Evolutionary conservation across 2,797 vertebrate genomes (phyloP), one percentile per base, ranked within the genome.

Genomic region (Champsocephalus gunnari): DNA sequence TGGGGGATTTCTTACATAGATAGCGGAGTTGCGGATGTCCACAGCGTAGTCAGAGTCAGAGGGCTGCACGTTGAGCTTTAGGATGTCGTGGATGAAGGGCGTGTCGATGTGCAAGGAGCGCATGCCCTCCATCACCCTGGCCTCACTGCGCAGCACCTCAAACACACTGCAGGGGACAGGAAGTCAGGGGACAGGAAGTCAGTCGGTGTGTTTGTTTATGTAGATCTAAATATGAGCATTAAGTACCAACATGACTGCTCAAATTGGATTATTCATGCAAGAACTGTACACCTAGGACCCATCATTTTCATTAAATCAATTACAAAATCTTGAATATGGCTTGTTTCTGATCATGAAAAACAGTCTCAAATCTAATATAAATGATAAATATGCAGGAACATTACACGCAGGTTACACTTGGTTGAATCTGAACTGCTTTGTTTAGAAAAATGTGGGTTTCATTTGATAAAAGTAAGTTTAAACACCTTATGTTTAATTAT

Each of bases 101-200:
- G 96, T 96, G 82, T 98, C 97, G 48, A 99, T 96, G 2, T 94
- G 97, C 61, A 99, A 88, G n/a, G 95, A 97, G 53, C 97, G 96
- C 57, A 99, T 92, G 3, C 98, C 98, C 77, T 99, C 98, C 98
- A 99, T 98, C 34, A 99, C 97, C 0, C 94, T 94, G 6, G 97
- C 97, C 91, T 99, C 98, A 54, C 95, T 97, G 80, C 98, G 96
- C 77, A 99, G 92, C 34, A 96, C 83, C 59, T 99, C 98, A 16
- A 98, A 96, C 85, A 99, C 84, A 64, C 98, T 99, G 88, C 10
- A 64, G 58, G 53, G 54, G 12, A 55, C 51, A 82, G 13, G 51
- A 38, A 68, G 60, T 45, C 58, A 64, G 9, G 8, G 68, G 9
- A 3, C 4, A 21, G 21, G 41, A 17, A 10, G 9, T 32, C 17